Evolutionary conservation across 1,140 invertebrate genomes (phyloP).

Genomic region (Drosophila hydei): DNA sequence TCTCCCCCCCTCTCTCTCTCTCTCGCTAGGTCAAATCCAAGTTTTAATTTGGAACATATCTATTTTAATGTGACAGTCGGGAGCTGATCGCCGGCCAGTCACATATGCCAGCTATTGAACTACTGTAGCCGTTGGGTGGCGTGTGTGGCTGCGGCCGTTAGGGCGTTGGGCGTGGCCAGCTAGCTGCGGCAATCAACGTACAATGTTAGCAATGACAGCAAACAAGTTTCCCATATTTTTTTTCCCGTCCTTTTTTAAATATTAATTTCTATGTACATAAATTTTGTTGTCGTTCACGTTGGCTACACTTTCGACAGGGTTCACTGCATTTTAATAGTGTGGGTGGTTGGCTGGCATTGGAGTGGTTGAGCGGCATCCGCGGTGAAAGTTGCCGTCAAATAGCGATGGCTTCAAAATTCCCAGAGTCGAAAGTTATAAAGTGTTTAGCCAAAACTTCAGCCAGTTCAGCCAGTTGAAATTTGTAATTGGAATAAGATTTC

Average conservation of each 20-base stretch:
- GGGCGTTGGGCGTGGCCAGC: background rate
- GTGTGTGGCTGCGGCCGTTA: background rate
- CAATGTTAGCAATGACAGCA: slow-evolving; percentile 24
- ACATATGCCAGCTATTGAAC: slow-evolving; percentile 10
- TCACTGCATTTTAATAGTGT: slow-evolving; percentile 65
- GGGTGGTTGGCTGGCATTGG: slow-evolving; percentile 3
- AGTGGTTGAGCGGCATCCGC: background rate
- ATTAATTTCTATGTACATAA: slow-evolving; percentile 80
- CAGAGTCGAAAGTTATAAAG: background rate
- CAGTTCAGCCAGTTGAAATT: background rate
- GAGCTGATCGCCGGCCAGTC: slow-evolving; percentile 4
- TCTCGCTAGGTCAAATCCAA: slow-evolving; percentile 21
- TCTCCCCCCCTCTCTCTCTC: background rate
- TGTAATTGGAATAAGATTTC: background rate
- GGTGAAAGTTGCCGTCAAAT: background rate
- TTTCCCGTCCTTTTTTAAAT: slow-evolving; percentile 49
- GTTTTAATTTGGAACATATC: slow-evolving; percentile 37
- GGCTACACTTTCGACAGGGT: slow-evolving; percentile 63
- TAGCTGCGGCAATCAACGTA: slow-evolving; percentile 37
- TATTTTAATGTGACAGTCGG: slow-evolving; percentile 39
- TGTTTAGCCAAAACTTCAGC: background rate
- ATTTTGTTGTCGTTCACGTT: slow-evolving; percentile 65
- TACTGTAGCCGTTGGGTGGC: background rate
- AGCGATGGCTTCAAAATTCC: background rate
- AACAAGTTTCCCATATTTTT: slow-evolving; percentile 11